phyloP scores from a whole-genome alignment of 2,797 vertebrate genomes.

The Phoxinus dragarum region DNA sequence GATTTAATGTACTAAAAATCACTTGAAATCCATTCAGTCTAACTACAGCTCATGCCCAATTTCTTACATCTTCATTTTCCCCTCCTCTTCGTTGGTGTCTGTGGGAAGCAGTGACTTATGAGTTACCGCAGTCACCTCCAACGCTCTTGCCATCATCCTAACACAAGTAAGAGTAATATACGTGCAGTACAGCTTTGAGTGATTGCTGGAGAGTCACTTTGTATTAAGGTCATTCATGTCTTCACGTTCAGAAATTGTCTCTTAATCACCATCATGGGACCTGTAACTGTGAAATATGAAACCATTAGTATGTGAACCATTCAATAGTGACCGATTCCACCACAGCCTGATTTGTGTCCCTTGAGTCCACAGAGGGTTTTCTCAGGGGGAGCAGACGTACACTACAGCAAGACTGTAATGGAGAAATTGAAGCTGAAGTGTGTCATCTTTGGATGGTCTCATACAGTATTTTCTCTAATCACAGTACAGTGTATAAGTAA shows the following conservation, averaged over 20 bases:
- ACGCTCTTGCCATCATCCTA: neutral
- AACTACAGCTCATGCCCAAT: neutral
- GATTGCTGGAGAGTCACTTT: neutral
- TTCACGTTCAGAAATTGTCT: neutral
- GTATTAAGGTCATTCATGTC: neutral
- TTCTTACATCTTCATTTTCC: neutral
- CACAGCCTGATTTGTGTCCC: neutral
- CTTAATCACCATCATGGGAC: neutral
- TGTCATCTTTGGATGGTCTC: neutral
- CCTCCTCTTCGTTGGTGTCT: neutral
- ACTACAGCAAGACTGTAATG: neutral
- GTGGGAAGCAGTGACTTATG: neutral
- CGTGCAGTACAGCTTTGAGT: neutral
- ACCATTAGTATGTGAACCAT: neutral
- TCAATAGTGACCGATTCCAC: neutral
- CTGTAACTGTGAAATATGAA: neutral
- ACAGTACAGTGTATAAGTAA: no score
- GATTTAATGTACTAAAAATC: neutral
- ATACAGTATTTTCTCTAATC: neutral
- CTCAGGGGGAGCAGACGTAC: neutral
- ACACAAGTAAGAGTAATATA: conserved; percentile 1
- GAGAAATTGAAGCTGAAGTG: neutral
- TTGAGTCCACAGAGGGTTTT: neutral
- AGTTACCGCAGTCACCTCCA: conserved; percentile 22
- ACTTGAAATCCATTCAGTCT: neutral